Conservation (phyloP, 2,888 invertebrate genomes). For the Malthinus flaveolus region DNA sequence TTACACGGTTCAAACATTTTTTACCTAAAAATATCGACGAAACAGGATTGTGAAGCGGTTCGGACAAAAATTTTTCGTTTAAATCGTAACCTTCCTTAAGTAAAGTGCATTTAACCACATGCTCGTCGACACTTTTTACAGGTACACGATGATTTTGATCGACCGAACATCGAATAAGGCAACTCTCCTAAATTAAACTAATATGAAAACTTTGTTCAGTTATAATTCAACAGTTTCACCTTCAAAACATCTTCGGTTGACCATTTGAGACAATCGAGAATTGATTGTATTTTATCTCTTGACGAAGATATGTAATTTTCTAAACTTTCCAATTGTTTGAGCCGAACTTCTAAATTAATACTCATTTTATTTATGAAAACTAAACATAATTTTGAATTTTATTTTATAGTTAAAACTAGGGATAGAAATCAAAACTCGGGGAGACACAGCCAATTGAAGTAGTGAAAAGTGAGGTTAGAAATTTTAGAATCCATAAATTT, state of each 20-base stretch:
- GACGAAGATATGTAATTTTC: slow-evolving; percentile 50
- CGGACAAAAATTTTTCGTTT: slow-evolving; percentile 55
- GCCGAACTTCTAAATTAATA: slow-evolving; percentile 52
- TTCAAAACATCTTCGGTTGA: slow-evolving; percentile 43
- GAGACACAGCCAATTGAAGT: no score
- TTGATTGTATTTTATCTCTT: slow-evolving; percentile 47
- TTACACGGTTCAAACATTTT: neutral
- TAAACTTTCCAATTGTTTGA: slow-evolving; percentile 51
- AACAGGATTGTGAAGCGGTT: slow-evolving; percentile 43
- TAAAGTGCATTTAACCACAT: slow-evolving; percentile 55
- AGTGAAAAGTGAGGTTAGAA: no score
- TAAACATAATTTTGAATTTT: no score
- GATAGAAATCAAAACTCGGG: no score
- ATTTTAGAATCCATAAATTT: no score
- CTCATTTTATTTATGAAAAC: slow-evolving; percentile 40
- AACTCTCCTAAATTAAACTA: slow-evolving; percentile 43
- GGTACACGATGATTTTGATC: slow-evolving; percentile 55
- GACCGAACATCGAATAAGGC: slow-evolving; percentile 53
- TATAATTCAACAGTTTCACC: slow-evolving; percentile 31
- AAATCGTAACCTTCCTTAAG: slow-evolving; percentile 55
- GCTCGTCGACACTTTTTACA: slow-evolving; percentile 50
- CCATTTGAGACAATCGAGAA: slow-evolving; percentile 49
- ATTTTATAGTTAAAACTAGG: no score
- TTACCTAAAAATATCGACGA: slow-evolving; percentile 52
- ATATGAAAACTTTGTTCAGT: neutral